These are phyloP conservation scores for Henricia sp. DNA, from an alignment of 53 echinoderm and acorn worm species.

Conservation along the genomic window DNA sequence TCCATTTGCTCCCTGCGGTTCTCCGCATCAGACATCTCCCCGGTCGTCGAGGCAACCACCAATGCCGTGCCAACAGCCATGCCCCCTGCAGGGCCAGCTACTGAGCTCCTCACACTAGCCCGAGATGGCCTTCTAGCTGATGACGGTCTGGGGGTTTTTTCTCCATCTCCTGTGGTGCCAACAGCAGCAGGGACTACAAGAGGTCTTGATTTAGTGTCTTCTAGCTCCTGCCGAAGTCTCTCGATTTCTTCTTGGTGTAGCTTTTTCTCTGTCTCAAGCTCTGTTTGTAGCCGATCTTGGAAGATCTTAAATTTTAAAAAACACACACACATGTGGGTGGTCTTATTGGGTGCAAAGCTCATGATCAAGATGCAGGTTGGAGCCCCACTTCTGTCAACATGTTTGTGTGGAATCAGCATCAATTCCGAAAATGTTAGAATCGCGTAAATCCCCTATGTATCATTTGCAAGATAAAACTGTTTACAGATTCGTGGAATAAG, in stretches of 20 bases:
- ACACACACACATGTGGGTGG: neutral
- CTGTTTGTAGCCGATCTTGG: conserved; percentile 75
- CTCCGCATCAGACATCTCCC: conserved; percentile 68
- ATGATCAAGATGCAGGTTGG: neutral
- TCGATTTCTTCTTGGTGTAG: conserved; percentile 64
- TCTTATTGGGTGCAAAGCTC: neutral
- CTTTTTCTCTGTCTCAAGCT: conserved; percentile 71
- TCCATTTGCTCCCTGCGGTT: conserved; percentile 77
- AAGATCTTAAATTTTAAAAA: conserved; percentile 55
- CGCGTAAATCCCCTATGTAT: no score
- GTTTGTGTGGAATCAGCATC: neutral
- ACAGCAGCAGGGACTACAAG: conserved; percentile 19
- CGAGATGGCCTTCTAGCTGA: conserved; percentile 16
- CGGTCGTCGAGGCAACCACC: conserved; percentile 12
- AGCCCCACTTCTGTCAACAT: neutral
- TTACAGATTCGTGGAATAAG: no score
- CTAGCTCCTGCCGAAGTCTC: conserved; percentile 37
- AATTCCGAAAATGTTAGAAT: no score
- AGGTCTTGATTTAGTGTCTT: conserved; percentile 10
- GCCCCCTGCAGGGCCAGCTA: neutral
- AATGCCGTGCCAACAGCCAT: neutral
- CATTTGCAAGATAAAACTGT: no score
- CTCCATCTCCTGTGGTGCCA: conserved; percentile 8
- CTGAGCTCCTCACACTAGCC: conserved; percentile 18
- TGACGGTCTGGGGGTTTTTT: neutral